Evolutionary conservation across 1,140 invertebrate genomes (phyloP).

Genomic region (Pygmarrhopalites habei): DNA sequence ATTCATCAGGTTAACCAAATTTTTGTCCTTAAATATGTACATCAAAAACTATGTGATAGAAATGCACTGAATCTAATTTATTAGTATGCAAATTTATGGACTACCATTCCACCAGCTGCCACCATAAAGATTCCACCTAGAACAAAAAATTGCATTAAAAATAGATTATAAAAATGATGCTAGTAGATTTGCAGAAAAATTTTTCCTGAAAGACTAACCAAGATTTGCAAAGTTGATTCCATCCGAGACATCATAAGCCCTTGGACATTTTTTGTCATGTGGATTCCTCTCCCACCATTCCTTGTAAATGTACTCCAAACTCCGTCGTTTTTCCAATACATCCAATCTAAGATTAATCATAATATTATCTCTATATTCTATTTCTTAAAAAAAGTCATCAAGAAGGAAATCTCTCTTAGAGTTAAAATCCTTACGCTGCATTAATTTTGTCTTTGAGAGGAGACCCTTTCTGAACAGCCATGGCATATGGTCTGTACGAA

Average conservation of each 20-base stretch:
- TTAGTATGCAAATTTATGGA: too few species aligned
- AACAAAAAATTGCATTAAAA: too few species aligned
- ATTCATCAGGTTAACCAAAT: too few species aligned
- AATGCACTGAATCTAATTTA: too few species aligned
- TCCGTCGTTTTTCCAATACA: conserved; percentile 79
- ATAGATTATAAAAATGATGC: too few species aligned
- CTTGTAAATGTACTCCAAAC: conserved; percentile 85
- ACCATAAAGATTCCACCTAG: too few species aligned
- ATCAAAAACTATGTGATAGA: too few species aligned
- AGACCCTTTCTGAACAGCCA: conserved; percentile 92
- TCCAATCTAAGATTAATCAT: conserved; percentile 62
- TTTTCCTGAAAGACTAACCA: too few species aligned
- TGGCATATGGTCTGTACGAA: conserved; percentile 89
- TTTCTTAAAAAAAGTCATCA: background rate
- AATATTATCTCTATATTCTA: background rate
- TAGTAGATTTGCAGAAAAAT: too few species aligned
- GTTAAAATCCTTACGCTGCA: conserved; percentile 40
- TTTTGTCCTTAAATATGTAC: too few species aligned
- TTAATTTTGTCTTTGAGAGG: conserved; percentile 51
- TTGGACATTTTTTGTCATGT: conserved; percentile 67
- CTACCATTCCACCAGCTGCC: too few species aligned
- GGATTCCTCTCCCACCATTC: conserved; percentile 90
- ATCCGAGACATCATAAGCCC: conserved; percentile 81
- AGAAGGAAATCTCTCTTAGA: background rate
- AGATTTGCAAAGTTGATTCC: conserved; percentile 96